These are phyloP conservation scores for Peromyscus maniculatus DNA, from an alignment of 2,113 vertebrate genomes.

Conservation along the genomic window DNA sequence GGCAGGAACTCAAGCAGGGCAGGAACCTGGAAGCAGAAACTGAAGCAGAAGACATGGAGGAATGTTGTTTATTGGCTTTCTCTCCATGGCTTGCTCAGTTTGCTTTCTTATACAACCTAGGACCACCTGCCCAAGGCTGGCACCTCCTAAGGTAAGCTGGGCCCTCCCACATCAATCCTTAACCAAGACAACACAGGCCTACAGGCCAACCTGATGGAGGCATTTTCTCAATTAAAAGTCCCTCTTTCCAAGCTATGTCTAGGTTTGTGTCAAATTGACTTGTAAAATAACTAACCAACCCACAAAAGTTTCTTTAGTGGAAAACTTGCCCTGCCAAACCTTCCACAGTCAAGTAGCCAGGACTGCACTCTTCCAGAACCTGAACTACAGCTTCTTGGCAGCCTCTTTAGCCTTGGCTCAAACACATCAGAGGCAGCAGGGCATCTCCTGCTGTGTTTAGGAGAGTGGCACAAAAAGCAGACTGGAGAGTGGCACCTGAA, in stretches of 20 bases:
- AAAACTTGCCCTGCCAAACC: background rate
- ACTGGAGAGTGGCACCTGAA: background rate
- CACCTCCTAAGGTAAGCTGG: background rate
- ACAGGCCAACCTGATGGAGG: background rate
- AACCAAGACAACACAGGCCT: background rate
- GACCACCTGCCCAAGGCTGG: background rate
- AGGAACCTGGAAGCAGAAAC: background rate
- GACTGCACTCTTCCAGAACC: background rate
- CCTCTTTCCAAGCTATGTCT: background rate
- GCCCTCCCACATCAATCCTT: background rate
- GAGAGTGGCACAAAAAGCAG: background rate
- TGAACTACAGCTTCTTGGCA: background rate
- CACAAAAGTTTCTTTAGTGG: background rate
- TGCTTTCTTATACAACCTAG: background rate
- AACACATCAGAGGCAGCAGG: background rate
- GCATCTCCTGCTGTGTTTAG: background rate
- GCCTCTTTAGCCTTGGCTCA: background rate
- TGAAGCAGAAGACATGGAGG: background rate
- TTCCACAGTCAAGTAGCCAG: background rate
- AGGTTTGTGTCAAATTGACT: background rate
- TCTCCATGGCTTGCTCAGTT: background rate
- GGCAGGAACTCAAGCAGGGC: background rate
- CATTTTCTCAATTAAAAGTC: background rate
- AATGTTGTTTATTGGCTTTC: background rate
- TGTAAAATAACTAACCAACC: background rate